Conservation (phyloP, 2,113 vertebrate species). For the Heterocephalus glaber region DNA sequence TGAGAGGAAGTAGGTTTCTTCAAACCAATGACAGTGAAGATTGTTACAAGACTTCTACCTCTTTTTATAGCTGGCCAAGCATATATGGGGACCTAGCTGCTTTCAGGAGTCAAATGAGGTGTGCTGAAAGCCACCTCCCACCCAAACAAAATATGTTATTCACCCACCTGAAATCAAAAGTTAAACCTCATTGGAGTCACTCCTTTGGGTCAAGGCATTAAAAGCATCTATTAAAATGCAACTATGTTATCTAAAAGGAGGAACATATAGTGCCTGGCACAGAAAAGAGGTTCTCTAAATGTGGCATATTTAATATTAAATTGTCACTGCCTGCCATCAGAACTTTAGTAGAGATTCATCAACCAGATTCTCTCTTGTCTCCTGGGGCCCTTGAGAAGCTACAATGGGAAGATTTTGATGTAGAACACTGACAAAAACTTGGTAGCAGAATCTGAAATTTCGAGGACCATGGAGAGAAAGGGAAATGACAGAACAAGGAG, state of each 20-base stretch:
- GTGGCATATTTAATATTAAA: conserved; percentile 59
- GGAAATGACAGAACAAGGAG: background rate
- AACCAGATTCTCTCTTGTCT: conserved; percentile 26
- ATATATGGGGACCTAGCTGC: background rate
- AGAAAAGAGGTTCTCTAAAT: conserved; percentile 50
- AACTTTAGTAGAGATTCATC: conserved; percentile 31
- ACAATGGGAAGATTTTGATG: background rate
- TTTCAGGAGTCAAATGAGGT: conserved; percentile 38
- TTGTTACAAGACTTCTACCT: background rate
- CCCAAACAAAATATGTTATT: background rate
- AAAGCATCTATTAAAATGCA: conserved; percentile 48
- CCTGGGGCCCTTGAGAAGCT: background rate
- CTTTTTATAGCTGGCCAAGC: background rate
- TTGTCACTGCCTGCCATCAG: conserved; percentile 49
- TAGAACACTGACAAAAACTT: conserved; percentile 19
- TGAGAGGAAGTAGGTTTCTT: background rate
- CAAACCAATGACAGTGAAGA: conserved; percentile 27
- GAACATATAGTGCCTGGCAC: conserved; percentile 21
- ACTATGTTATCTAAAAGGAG: conserved; percentile 47
- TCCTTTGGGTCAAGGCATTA: conserved; percentile 20
- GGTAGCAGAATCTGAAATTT: background rate
- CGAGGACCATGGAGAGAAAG: background rate
- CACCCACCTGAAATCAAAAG: conserved; percentile 17
- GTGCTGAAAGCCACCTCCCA: background rate
- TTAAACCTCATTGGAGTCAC: conserved; percentile 36